Base-by-base conservation (phyloP, 2,113 vertebrate species). In the Neogobius melanostomus region DNA sequence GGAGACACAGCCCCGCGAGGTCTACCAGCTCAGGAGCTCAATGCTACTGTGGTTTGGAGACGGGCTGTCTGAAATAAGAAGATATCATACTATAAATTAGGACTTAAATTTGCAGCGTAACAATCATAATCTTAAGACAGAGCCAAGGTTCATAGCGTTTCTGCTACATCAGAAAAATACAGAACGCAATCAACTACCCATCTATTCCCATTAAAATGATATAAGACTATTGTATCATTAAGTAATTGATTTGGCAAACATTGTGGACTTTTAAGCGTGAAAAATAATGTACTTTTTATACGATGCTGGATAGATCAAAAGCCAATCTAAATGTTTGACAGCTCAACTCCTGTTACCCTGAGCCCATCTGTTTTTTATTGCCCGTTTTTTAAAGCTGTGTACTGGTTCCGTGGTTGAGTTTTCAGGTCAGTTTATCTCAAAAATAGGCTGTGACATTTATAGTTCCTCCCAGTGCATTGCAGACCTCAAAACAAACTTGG, bases 1-100 rank as follows among this genome's bases (percentile, higher is more conserved):
- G 47, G 69, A 79, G 75, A 72, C 50, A 64, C 11, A 66, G 48
- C 44, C 78, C 74, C 50, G 0, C 42, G 3, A 69, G 79, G 73
- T 66, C 71, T 74, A 76, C 64, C 52, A 53, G 61, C 62, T 74
- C 42, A 70, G 54, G 4, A n/a, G 61, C 52, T 28, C 17, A 11
- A 9, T 51, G n/a, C 78, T 72, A 85, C 59, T 61, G 59, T 43
- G 59, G 42, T 44, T 44, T 9, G 36, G 14, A 44, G 59, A 61
- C 15, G 43, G 57, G 42, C 57, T 36, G 44, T 60, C 36, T 61
- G 42, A 44, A 7, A 12, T 61, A 44, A n/a, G 36, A 9, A 42
- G 0, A 9, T 16, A 61, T 28, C 17, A 61, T 61, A 42, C 15
- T 36, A 36, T 9, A 42, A 61, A 16, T 61, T n/a, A 44, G 36